Evolutionary conservation across 2,888 invertebrate genomes (phyloP).

Genomic region (Agrilus mali): DNA sequence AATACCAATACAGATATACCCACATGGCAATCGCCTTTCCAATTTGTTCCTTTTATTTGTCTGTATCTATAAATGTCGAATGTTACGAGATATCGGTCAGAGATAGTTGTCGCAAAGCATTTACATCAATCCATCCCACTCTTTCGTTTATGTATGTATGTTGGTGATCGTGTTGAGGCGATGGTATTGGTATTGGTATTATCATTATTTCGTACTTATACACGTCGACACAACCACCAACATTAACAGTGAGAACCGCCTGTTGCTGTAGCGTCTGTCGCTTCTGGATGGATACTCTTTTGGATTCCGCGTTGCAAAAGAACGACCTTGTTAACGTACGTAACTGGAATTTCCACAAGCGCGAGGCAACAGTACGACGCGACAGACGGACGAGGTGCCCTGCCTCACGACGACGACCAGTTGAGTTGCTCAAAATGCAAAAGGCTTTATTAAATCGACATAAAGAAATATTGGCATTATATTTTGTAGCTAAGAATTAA

Average conservation of each 20-base stretch:
- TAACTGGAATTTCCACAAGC: background rate
- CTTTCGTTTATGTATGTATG: slow-evolving; percentile 1
- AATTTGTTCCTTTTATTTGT: slow-evolving; percentile 16
- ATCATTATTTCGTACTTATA: too few species aligned
- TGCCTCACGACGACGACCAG: too few species aligned
- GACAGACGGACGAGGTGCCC: too few species aligned
- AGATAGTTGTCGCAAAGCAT: slow-evolving; percentile 19
- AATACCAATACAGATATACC: too few species aligned
- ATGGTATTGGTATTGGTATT: too few species aligned
- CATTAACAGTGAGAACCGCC: too few species aligned
- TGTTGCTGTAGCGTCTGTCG: slow-evolving; percentile 10
- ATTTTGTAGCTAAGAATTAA: too few species aligned
- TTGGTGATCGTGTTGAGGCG: too few species aligned
- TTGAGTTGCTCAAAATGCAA: too few species aligned
- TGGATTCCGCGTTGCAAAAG: slow-evolving; percentile 12
- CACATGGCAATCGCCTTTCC: slow-evolving; percentile 16
- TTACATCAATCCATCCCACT: slow-evolving; percentile 18
- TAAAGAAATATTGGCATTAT: too few species aligned
- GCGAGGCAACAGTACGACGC: background rate
- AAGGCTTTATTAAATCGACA: too few species aligned
- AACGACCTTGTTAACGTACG: slow-evolving; percentile 13
- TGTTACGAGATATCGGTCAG: slow-evolving; percentile 21
- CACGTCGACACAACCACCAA: too few species aligned
- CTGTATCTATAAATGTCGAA: slow-evolving; percentile 17
- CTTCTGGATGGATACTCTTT: slow-evolving; percentile 17